Evolutionary conservation across 2,113 vertebrate genomes (phyloP).

Genomic region (Lichenostomus cassidix): DNA sequence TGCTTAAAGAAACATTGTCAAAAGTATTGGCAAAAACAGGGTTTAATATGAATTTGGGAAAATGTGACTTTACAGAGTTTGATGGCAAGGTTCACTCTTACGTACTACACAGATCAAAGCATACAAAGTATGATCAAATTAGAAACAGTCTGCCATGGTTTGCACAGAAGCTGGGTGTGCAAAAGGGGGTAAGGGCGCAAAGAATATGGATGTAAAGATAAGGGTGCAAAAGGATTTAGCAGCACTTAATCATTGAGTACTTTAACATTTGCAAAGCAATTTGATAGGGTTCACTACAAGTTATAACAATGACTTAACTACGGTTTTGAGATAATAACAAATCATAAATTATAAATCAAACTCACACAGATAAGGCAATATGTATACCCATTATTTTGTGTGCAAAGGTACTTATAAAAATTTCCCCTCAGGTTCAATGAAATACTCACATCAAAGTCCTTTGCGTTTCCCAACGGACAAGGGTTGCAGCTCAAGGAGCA

Average conservation of each 20-base stretch:
- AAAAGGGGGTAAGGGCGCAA: neutral
- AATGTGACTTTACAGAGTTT: neutral
- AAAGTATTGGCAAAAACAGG: neutral
- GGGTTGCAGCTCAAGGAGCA: neutral
- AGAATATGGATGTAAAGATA: neutral
- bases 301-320: neutral
- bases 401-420: neutral
- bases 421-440: neutral
- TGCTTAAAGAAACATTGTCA: neutral
- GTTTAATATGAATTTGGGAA: neutral
- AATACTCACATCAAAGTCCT: neutral
- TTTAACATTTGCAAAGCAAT: neutral
- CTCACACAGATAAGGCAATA: neutral
- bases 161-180: rapidly evolving
- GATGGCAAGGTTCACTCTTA: neutral
- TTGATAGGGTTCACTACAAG: neutral
- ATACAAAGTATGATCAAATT: neutral
- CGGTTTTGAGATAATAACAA: neutral
- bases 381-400: rapidly evolving
- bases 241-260: neutral
- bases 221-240: neutral
- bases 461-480: neutral
- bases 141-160: neutral
- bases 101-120: neutral
- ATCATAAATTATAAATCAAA: neutral